These are phyloP conservation scores for Alethe diademata DNA, from an alignment of 2,113 vertebrate genomes.

Conservation along the genomic window DNA sequence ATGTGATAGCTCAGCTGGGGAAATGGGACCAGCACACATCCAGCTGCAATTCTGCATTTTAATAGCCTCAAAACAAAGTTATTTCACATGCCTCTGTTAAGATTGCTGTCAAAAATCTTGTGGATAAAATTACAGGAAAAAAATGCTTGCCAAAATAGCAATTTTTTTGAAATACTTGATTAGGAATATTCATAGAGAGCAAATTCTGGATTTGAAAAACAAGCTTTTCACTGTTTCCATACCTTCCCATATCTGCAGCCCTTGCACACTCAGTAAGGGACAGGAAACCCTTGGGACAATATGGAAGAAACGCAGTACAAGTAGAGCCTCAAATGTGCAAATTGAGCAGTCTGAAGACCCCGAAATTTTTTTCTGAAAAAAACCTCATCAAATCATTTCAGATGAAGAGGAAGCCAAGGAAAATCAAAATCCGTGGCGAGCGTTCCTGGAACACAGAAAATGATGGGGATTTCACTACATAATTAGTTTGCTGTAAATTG, in stretches of 20 bases:
- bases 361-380: background rate
- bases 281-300: background rate
- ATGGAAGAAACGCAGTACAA: background rate
- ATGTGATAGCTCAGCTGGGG: background rate
- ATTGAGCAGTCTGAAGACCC: background rate
- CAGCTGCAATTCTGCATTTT: conserved; percentile 1
- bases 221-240: background rate
- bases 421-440: background rate
- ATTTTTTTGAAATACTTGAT: background rate
- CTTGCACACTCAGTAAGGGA: background rate
- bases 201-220: background rate
- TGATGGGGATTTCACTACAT: background rate
- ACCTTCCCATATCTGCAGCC: background rate
- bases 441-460: background rate
- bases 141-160: background rate
- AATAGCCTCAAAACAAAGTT: background rate
- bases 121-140: background rate
- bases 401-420: background rate
- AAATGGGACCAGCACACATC: background rate
- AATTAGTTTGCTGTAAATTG: background rate
- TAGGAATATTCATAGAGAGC: background rate
- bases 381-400: background rate
- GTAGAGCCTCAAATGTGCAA: background rate
- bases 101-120: background rate
- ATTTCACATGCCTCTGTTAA: background rate